These are phyloP conservation scores for Rosalia funebris DNA, from an alignment of 2,888 invertebrate genomes.

Conservation along the genomic window DNA sequence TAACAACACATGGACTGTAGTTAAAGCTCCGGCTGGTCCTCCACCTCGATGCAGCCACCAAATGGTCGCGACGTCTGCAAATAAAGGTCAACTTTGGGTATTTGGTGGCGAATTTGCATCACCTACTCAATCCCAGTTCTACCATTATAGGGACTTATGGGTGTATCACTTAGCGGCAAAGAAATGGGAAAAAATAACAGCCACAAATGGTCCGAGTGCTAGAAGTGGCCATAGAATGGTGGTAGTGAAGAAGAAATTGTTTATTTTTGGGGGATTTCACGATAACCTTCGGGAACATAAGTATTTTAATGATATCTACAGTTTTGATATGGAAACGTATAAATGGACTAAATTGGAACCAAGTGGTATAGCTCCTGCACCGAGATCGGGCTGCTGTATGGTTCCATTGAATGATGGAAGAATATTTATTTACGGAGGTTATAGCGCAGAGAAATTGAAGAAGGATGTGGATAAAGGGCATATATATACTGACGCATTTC, in stretches of 20 bases:
- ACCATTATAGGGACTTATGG: constrained; percentile 94
- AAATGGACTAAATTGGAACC: constrained; percentile 80
- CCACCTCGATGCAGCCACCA: constrained; percentile 92
- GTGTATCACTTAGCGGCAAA: constrained; percentile 75
- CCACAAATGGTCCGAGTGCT: constrained; percentile 82
- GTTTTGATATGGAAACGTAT: constrained; percentile 83
- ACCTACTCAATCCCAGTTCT: constrained; percentile 89
- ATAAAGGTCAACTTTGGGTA: constrained; percentile 79
- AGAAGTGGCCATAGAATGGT: constrained; percentile 92
- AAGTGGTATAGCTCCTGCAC: constrained; percentile 74
- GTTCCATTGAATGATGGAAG: constrained; percentile 72
- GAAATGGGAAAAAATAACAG: constrained; percentile 83
- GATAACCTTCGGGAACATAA: constrained; percentile 88
- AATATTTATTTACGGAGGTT: constrained; percentile 80
- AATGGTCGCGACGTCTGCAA: constrained; percentile 78
- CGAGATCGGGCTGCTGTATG: constrained; percentile 85
- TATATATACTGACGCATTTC: constrained; percentile 77
- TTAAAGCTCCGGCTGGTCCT: constrained; percentile 86
- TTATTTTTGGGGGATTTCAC: constrained; percentile 92
- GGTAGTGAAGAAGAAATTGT: constrained; percentile 77
- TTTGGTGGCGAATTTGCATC: constrained; percentile 96
- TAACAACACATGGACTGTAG: constrained; percentile 81
- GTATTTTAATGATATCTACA: constrained; percentile 88
- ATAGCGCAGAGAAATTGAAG: constrained; percentile 77
- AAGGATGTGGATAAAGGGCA: constrained; percentile 80